These are phyloP conservation scores for Drosophila nigromelanica DNA, from an alignment of 1,140 invertebrate species.

Conservation along the genomic window DNA sequence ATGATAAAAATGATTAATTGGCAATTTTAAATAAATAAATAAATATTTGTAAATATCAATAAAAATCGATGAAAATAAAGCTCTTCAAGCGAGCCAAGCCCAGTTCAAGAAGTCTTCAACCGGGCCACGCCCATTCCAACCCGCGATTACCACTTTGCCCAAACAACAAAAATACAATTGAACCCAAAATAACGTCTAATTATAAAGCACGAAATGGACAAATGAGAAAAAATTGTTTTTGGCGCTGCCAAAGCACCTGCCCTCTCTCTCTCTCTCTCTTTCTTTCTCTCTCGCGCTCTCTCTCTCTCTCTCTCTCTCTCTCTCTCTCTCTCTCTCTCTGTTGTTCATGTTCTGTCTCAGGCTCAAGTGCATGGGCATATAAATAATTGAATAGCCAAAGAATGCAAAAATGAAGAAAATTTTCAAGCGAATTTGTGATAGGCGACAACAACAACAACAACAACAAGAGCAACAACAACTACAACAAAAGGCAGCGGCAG, in stretches of 20 bases:
- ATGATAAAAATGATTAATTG: no score
- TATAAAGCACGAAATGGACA: constrained; percentile 37
- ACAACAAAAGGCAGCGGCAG: constrained; percentile 6
- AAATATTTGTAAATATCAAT: no score
- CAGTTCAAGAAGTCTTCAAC: not conserved
- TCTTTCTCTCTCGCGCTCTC: no score
- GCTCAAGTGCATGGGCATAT: constrained; percentile 59
- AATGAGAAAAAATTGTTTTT: constrained; percentile 54
- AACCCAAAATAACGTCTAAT: constrained; percentile 66
- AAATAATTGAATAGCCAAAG: constrained; percentile 66
- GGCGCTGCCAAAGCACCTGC: constrained; percentile 14
- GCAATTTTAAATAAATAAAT: no score
- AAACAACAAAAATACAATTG: constrained; percentile 31
- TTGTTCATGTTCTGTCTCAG: not conserved
- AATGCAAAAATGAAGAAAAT: constrained; percentile 44
- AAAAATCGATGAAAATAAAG: not conserved
- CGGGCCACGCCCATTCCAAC: constrained; percentile 27
- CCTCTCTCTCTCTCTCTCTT: not conserved
- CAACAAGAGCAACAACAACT: not conserved
- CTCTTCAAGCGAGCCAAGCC: not conserved
- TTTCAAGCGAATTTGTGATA: constrained; percentile 29
- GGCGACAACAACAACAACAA: constrained; percentile 3
- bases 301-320: not conserved
- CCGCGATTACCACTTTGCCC: constrained; percentile 16
- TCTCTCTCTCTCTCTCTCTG: not conserved